Conservation (phyloP, 2,888 invertebrate genomes). For the Papilio protenor region DNA sequence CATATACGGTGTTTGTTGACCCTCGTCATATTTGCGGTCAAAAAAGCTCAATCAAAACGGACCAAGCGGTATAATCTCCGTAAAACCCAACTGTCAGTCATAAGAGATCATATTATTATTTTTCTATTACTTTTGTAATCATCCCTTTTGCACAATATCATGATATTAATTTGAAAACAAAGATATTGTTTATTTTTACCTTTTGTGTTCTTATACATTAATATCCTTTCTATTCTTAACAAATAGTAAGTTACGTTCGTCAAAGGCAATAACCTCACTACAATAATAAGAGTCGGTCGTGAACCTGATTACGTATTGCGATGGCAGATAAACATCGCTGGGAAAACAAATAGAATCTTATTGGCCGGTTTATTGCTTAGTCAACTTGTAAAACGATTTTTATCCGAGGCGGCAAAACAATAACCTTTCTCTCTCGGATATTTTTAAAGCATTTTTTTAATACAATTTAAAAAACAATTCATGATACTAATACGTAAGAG, state of each 20-base stretch:
- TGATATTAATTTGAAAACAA: neutral
- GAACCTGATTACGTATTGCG: conserved; percentile 38
- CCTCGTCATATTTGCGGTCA: neutral
- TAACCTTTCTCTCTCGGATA: neutral
- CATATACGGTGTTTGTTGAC: neutral
- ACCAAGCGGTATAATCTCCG: neutral
- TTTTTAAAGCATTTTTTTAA: neutral
- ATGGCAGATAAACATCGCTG: conserved; percentile 40
- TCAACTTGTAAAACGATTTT: conserved; percentile 31
- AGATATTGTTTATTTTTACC: neutral
- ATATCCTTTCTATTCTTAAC: conserved; percentile 24
- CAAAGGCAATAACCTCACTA: conserved; percentile 39
- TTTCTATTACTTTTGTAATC: neutral
- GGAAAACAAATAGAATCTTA: conserved; percentile 40
- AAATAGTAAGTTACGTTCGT: conserved; percentile 19
- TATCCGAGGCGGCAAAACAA: conserved; percentile 38
- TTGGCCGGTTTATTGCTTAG: conserved; percentile 38
- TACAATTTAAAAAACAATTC: neutral
- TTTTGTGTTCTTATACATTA: neutral
- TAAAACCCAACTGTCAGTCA: neutral
- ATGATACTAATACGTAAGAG: neutral
- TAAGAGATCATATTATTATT: conserved; percentile 1
- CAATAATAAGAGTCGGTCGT: conserved; percentile 35
- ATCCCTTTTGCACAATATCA: neutral
- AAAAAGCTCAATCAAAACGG: neutral